Evolutionary conservation across 2,888 invertebrate genomes (phyloP).

Genomic region (Drosophila paranaensis): DNA sequence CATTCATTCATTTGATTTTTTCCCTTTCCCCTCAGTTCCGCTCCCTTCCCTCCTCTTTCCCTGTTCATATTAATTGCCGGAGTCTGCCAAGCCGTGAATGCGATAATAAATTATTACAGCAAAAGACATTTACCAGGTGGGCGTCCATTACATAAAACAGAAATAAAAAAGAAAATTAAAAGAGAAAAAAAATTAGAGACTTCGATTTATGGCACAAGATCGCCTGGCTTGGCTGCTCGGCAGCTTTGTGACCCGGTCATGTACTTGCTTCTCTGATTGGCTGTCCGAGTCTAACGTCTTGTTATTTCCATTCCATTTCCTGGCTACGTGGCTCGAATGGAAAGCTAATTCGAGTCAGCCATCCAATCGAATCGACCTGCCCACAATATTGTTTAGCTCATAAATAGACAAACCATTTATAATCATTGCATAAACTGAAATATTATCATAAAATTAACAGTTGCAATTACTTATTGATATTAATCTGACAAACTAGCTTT

Average conservation of each 20-base stretch:
- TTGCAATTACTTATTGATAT: background rate
- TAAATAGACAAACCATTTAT: slow-evolving; percentile 26
- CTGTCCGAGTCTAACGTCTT: slow-evolving; percentile 4
- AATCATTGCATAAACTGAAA: background rate
- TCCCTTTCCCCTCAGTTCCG: slow-evolving; percentile 8
- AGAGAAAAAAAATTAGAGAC: slow-evolving; percentile 29
- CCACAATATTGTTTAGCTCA: slow-evolving; percentile 28
- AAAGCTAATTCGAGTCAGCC: slow-evolving; percentile 18
- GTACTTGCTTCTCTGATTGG: slow-evolving; percentile 20
- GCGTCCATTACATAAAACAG: slow-evolving; percentile 54
- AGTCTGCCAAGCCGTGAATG: slow-evolving; percentile 69
- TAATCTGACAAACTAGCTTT: background rate
- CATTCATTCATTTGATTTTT: slow-evolving; percentile 76
- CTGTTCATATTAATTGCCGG: slow-evolving; percentile 75
- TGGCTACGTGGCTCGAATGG: slow-evolving; percentile 11
- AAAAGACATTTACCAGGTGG: slow-evolving; percentile 64
- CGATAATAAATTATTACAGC: slow-evolving; percentile 79
- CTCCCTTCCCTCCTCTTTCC: slow-evolving; percentile 31
- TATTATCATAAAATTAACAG: background rate
- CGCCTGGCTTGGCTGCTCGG: slow-evolving; percentile 11
- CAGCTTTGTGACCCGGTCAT: slow-evolving; percentile 45
- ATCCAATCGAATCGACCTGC: slow-evolving; percentile 7
- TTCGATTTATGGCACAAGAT: slow-evolving; percentile 43
- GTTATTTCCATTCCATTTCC: slow-evolving; percentile 46
- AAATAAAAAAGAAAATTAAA: slow-evolving; percentile 12